phyloP scores from a whole-genome alignment of 2,888 invertebrate species.

The Parasteatoda lunata region DNA sequence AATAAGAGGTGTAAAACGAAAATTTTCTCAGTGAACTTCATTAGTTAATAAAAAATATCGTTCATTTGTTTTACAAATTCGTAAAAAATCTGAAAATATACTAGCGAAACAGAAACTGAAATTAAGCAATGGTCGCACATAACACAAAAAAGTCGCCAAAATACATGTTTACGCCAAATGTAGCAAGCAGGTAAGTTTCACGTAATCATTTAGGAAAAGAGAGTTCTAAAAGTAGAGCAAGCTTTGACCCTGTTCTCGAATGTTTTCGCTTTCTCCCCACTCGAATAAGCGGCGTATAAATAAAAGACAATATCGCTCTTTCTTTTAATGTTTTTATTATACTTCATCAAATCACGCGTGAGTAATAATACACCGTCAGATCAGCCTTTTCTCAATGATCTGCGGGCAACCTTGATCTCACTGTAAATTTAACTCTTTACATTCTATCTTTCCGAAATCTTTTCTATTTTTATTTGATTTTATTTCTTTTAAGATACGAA shows the following conservation, averaged over 20 bases:
- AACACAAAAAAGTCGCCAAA: not conserved
- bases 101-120: not conserved
- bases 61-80: not conserved
- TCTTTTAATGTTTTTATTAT: not conserved
- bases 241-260: constrained; percentile 43
- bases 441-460: too few species aligned
- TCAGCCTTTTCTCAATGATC: not conserved
- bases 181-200: not conserved
- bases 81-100: not conserved
- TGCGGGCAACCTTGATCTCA: not conserved
- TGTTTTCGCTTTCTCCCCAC: constrained; percentile 24
- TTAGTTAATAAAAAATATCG: not conserved
- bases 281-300: constrained; percentile 9
- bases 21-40: not conserved
- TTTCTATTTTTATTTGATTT: too few species aligned
- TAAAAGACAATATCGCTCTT: not conserved
- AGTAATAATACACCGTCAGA: not conserved
- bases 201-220: constrained; percentile 35
- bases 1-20: too few species aligned
- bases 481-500: too few species aligned
- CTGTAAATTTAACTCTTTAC: not conserved
- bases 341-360: not conserved
- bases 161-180: constrained; percentile 10
- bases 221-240: constrained; percentile 50
- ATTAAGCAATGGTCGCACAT: not conserved